A percentile compares a stretch with the other conserved stretches of the same genome.
These are phyloP conservation scores for Entomyzon cyanotis DNA, from an alignment of 2,113 vertebrate species.

Conservation along the genomic window DNA sequence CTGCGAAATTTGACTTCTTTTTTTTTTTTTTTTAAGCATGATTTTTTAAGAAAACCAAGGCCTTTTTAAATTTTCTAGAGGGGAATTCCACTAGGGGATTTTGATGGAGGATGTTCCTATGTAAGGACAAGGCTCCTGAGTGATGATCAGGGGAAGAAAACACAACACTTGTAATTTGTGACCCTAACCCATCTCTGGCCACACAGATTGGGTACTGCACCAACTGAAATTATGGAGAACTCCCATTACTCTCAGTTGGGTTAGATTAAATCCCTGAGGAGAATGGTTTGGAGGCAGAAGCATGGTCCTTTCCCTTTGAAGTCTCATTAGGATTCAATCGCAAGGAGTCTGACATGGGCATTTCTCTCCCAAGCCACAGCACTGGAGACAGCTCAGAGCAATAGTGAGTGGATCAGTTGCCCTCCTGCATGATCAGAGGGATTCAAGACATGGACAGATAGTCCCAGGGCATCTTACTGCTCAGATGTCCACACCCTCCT, in stretches of 20 bases:
- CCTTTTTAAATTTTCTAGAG: background rate
- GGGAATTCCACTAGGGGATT: background rate
- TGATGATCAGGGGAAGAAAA: background rate
- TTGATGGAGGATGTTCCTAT: background rate
- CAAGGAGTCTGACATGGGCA: background rate
- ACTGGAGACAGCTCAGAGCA: background rate
- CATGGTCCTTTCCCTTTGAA: background rate
- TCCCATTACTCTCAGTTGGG: background rate
- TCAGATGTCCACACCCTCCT: background rate
- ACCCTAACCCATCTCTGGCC: background rate
- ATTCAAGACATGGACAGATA: background rate
- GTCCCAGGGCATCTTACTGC: background rate
- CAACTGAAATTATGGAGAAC: background rate
- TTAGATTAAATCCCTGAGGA: background rate
- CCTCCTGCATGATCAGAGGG: background rate
- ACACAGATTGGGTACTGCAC: fast-evolving
- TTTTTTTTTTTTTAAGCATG: background rate
- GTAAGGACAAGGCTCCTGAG: background rate
- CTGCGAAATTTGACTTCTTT: background rate
- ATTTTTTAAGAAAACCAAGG: background rate
- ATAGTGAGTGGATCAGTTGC: background rate
- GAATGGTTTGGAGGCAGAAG: background rate
- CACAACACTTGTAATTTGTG: background rate
- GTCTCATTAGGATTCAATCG: background rate
- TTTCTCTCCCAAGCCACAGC: background rate